Evolutionary conservation across 92 coral and sea anemone genomes (phyloP).

Genomic region (Umimayanthus chanpuru): DNA sequence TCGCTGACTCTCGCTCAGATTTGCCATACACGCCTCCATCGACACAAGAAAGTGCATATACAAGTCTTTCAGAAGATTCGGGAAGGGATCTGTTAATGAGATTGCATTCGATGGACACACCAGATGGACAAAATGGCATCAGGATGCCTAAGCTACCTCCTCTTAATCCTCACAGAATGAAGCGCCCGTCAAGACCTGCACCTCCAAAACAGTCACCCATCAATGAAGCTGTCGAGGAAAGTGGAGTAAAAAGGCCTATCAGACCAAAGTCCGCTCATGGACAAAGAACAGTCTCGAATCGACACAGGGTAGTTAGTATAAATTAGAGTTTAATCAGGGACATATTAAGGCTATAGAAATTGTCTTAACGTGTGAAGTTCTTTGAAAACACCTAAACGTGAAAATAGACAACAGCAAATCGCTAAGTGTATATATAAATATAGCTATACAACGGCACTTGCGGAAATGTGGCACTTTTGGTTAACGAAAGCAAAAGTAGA

Average conservation of each 20-base stretch:
- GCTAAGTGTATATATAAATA: too few species aligned
- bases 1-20: constrained; percentile 70
- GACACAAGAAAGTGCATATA: constrained; percentile 55
- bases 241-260: constrained; percentile 38
- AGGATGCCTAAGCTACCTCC: constrained; percentile 43
- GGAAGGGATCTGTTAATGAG: constrained; percentile 40
- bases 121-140: neutral
- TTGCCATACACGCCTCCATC: constrained; percentile 70
- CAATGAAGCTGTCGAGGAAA: constrained; percentile 48
- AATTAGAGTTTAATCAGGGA: constrained; percentile 6
- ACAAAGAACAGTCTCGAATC: constrained; percentile 63
- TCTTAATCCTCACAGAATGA: constrained; percentile 49
- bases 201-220: constrained; percentile 59
- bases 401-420: neutral
- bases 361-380: neutral
- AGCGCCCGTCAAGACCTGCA: constrained; percentile 62
- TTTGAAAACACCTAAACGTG: too few species aligned
- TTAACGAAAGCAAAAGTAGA: too few species aligned
- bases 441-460: neutral
- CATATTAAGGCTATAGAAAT: too few species aligned
- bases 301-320: constrained; percentile 57
- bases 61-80: constrained; percentile 57
- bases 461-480: neutral
- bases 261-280: constrained; percentile 85
- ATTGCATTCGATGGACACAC: constrained; percentile 27